Percentiles rank a stretch among this genome's conserved stretches.
These are phyloP conservation scores for Darevskia nairensis DNA, from an alignment of 2,797 vertebrate genomes.

Conservation along the genomic window DNA sequence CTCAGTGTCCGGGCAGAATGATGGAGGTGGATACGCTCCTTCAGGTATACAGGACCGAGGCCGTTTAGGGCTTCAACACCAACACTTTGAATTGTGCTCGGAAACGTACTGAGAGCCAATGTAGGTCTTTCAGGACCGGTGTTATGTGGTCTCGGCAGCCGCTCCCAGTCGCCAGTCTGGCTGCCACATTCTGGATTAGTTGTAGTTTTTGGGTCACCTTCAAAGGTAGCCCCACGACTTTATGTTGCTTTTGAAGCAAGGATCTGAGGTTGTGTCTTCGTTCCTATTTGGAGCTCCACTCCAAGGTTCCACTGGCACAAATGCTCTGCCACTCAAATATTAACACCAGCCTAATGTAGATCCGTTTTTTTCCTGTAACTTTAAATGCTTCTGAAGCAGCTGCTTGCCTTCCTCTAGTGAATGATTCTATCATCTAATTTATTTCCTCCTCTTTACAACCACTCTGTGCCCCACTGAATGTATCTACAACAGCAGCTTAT, in stretches of 20 bases:
- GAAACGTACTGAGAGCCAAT: too few relatives aligned
- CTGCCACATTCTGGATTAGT: too few relatives aligned
- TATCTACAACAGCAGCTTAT: neutral
- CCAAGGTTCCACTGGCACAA: neutral
- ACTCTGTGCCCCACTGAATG: neutral
- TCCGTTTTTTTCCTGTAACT: neutral
- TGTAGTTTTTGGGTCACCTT: too few relatives aligned
- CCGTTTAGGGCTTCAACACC: too few relatives aligned
- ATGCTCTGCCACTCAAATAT: neutral
- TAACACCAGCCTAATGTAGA: neutral
- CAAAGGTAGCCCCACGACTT: neutral
- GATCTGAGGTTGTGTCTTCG: neutral
- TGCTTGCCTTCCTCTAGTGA: constrained; percentile 17
- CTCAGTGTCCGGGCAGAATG: too few relatives aligned
- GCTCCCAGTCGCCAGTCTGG: too few relatives aligned
- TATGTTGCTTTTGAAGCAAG: neutral
- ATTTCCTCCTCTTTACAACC: constrained; percentile 27
- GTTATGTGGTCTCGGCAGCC: too few relatives aligned
- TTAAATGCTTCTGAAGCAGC: neutral
- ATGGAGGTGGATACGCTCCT: too few relatives aligned
- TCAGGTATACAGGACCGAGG: too few relatives aligned
- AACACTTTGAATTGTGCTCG: too few relatives aligned
- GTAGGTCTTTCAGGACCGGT: too few relatives aligned
- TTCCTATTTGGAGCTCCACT: neutral
- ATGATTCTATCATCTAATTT: constrained; percentile 17